Percentiles rank a stretch among this genome's conserved stretches.
Conservation (phyloP, 2,888 invertebrate species). For the Monochamus alternatus region DNA sequence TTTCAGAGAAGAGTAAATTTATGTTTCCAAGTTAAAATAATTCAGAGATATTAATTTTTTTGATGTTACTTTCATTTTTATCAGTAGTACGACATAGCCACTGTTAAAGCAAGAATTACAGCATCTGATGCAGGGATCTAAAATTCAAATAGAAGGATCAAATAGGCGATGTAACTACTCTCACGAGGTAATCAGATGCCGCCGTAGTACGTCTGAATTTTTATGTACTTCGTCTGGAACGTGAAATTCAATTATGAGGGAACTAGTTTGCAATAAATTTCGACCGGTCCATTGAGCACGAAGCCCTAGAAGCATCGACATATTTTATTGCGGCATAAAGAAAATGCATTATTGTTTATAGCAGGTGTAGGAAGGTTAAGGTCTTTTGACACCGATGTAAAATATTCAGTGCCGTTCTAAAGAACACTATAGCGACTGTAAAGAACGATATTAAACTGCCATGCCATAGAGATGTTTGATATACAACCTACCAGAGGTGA, state of each 20-base stretch:
- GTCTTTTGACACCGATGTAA: conserved; percentile 30
- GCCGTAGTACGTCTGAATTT: conserved; percentile 18
- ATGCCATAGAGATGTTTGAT: neutral
- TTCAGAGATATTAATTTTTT: too few species aligned
- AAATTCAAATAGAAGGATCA: conserved; percentile 10
- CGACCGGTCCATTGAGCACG: conserved; percentile 41
- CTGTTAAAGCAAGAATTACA: neutral
- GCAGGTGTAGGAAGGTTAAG: conserved; percentile 30
- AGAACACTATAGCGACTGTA: conserved; percentile 38
- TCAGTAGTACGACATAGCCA: too few species aligned
- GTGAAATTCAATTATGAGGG: conserved; percentile 38
- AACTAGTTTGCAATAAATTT: conserved; percentile 44
- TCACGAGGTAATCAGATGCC: conserved; percentile 28
- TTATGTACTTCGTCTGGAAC: conserved; percentile 31
- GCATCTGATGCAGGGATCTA: conserved; percentile 11
- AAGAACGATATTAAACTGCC: conserved; percentile 21
- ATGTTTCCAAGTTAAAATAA: too few species aligned
- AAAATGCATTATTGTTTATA: conserved; percentile 45
- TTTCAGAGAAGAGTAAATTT: too few species aligned
- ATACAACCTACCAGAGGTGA: neutral
- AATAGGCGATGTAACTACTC: neutral
- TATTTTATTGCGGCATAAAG: conserved; percentile 43
- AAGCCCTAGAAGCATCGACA: conserved; percentile 28
- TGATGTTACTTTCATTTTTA: too few species aligned
- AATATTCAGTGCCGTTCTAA: conserved; percentile 43